Evolutionary conservation across 2,888 invertebrate species (phyloP), one percentile per base, ranked within the genome.

Genomic region (Tetragnatha montana): DNA sequence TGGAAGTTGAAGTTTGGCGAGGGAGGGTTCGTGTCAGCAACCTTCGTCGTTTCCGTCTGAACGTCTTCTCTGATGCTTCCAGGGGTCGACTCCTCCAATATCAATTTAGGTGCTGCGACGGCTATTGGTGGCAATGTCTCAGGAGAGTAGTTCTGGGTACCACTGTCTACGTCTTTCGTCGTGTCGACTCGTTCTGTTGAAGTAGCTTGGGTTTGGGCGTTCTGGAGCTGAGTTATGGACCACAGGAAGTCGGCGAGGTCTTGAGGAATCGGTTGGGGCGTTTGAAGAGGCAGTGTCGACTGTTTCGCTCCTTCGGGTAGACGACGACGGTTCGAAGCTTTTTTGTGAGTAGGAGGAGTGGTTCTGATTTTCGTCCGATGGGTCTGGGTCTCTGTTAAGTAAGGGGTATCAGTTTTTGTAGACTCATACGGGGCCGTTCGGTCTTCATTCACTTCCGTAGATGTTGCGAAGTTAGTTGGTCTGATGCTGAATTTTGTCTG

Each of bases 31-130:
- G 86, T 51, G n/a, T 69, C 22, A 35, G 35, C n/a, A 0, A 74
- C 22, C 47, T 22, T 47, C 12, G 73, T 78, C 7, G 82, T 49
- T 50, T 78, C 82, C 6, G 49, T 79, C 75, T 83, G n/a, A 0
- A 70, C 51, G 10, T 75, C 75, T 60, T n/a, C 76, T 19, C 50
- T 14, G 74, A 49, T 50, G 19, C 12, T 71, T n/a, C 69, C 60
- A 12, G 47, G n/a, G 22, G 87, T 81, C 22, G 80, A 10, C 19
- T 74, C 82, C 79, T 87, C 90, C 21, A 87, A 35, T 35, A 90
- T 90, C 6, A 90, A 71, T 80, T 90, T 90, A 22, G 90, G 90
- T n/a, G 90, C 90, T 1, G 90, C 90, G 19, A 87, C n/a, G n/a
- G 73, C 78, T 60, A 90, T 69, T 8, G 86, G 79, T 22, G 86